Evolutionary conservation across 2,113 vertebrate species (phyloP), one percentile per base, ranked within the genome.

Genomic region (Pangasianodon hypophthalmus): DNA sequence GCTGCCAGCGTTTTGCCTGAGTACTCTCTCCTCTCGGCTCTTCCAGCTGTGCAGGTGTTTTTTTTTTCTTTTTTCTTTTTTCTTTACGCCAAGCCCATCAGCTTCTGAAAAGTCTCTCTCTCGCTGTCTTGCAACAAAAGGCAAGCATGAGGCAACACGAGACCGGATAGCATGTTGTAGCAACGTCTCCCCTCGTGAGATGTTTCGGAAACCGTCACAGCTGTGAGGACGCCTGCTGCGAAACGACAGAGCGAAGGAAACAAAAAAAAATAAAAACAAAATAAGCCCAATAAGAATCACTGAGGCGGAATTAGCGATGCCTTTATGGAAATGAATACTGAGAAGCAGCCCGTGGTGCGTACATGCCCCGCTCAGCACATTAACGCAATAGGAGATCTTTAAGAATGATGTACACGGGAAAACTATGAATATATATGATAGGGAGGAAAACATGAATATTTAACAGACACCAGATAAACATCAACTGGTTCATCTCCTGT

Each of bases 291-390:
- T 94, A 93, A 93, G 92, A 91, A 88, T 86, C 87, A 91, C 82
- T 92, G 75, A 91, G 88, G 91, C 84, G 93, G 93, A 95, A 95
- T 96, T 95, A 94, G 93, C 91, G 64, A 88, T 88, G 92, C 89
- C 91, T 94, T 95, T 94, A 93, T 95, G 93, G 91, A 91, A 93
- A 94, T 94, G 92, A 95, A 91, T 92, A 91, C 83, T 88, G 92
- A 94, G 92, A 91, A 94, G 94, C 92, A 91, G 77, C 90, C 92
- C 60, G 85, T 92, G 93, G 93, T 92, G 92, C 89, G 93, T 92
- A 90, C 88, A 92, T 94, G 92, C 89, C 86, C 90, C 64, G 88
- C 93, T 93, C 91, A 90, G 90, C 89, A 75, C 58, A 86, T 88
- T 91, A 92, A 87, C 90, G 75, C 88, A 44, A 81, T 89, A 90